These are phyloP conservation scores for Eunapius fragilis DNA, from an alignment of 37 sponge, comb jelly and placozoan genomes.

Conservation along the genomic window DNA sequence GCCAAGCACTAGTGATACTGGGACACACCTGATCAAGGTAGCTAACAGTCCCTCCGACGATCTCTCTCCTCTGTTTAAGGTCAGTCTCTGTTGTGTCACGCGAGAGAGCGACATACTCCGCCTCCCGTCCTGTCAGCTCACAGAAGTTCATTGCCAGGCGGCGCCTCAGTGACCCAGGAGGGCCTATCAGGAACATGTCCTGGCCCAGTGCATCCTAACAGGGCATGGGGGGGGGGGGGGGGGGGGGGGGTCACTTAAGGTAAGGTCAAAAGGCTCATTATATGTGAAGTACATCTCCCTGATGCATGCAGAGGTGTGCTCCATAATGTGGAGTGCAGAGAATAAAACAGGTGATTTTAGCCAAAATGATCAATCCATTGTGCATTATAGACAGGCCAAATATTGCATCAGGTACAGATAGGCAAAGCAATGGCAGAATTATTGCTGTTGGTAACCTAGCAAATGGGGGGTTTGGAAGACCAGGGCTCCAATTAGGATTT, in stretches of 20 bases:
- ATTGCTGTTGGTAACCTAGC: constrained; percentile 36
- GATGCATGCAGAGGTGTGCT: no score
- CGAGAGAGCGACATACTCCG: constrained; percentile 84
- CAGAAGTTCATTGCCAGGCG: constrained; percentile 74
- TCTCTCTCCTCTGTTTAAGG: constrained; percentile 93
- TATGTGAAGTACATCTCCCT: neutral
- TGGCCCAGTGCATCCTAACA: constrained; percentile 74
- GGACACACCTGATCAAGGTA: constrained; percentile 76
- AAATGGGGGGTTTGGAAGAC: constrained; percentile 5
- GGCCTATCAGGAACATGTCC: constrained; percentile 91
- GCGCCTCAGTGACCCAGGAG: constrained; percentile 75
- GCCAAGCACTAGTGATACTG: neutral
- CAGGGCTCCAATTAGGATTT: no score
- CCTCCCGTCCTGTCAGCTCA: constrained; percentile 77
- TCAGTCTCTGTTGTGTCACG: constrained; percentile 93
- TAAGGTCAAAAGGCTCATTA: neutral
- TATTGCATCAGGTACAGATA: no score
- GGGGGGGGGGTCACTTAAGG: no score
- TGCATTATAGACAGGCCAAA: no score
- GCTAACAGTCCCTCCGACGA: constrained; percentile 59
- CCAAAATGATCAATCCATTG: no score
- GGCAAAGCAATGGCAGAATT: neutral
- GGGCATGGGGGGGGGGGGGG: no score
- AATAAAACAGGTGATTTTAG: no score
- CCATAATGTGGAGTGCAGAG: no score